A percentile compares a stretch with the other conserved stretches of the same genome.
Conservation (phyloP, 2,113 vertebrate genomes). For the Taurulus bubalis region DNA sequence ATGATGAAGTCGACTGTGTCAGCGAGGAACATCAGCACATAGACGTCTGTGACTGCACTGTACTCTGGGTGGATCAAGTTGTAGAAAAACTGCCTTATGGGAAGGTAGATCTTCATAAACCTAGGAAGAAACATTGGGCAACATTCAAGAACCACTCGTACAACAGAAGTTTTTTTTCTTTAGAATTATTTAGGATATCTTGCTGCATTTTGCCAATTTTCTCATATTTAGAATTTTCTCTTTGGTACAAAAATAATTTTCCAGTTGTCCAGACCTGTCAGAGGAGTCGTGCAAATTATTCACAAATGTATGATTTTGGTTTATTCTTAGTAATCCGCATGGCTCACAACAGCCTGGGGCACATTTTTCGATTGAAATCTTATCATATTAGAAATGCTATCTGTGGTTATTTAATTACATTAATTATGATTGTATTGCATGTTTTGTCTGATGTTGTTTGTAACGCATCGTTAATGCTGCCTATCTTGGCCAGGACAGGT, state of each 20-base stretch:
- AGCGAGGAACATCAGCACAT: constrained; percentile 98
- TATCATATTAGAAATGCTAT: neutral
- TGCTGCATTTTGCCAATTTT: neutral
- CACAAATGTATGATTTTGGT: no score
- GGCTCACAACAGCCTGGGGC: neutral
- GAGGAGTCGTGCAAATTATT: no score
- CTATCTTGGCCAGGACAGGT: neutral
- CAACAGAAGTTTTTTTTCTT: neutral
- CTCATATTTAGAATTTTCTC: neutral
- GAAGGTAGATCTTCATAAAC: constrained; percentile 91
- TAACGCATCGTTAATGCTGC: neutral
- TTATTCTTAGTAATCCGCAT: neutral
- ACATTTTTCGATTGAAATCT: neutral
- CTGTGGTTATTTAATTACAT: neutral
- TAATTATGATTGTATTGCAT: neutral
- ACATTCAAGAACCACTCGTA: neutral
- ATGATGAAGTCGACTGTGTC: constrained; percentile 98
- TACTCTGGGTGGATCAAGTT: constrained; percentile 98
- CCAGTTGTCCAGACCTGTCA: neutral
- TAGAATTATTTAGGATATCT: neutral
- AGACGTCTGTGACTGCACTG: constrained; percentile 97
- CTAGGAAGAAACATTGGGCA: constrained; percentile 68
- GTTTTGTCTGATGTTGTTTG: neutral
- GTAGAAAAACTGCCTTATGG: constrained; percentile 96
- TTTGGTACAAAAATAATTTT: neutral